These are phyloP conservation scores for Schlechtendalia chinensis DNA, from an alignment of 1,140 invertebrate genomes.

Conservation along the genomic window DNA sequence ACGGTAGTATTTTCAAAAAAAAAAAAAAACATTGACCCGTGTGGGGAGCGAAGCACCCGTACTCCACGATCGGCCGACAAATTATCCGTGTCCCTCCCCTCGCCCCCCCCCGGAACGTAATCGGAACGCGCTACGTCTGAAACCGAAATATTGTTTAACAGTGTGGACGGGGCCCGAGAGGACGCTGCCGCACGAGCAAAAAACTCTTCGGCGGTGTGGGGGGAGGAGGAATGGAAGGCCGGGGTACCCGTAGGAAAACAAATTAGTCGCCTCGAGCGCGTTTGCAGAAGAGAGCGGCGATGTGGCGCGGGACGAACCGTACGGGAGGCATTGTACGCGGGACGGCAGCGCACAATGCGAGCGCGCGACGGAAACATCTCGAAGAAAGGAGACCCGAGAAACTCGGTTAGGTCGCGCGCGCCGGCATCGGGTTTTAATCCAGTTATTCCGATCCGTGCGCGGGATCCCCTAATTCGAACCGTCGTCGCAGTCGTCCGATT, in stretches of 20 bases:
- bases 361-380: constrained; percentile 32
- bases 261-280: constrained; percentile 47
- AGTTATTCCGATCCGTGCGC: constrained; percentile 34
- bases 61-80: too few relatives aligned
- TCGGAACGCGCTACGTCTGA: too few relatives aligned
- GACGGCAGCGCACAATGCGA: not conserved
- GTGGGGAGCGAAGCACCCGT: too few relatives aligned
- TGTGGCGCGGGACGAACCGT: not conserved
- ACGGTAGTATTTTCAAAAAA: too few relatives aligned
- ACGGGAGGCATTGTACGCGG: not conserved
- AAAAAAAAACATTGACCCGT: too few relatives aligned
- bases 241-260: constrained; percentile 39
- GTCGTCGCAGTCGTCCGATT: not conserved
- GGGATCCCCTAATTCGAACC: constrained; percentile 40
- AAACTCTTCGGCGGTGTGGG: not conserved
- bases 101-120: too few relatives aligned
- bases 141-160: too few relatives aligned
- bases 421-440: constrained; percentile 36
- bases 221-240: not conserved
- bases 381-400: constrained; percentile 46
- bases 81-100: too few relatives aligned
- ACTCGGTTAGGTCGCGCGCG: not conserved
- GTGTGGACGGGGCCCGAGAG: too few relatives aligned
- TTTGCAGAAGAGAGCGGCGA: not conserved
- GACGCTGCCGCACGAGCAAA: too few relatives aligned